phyloP scores from a whole-genome alignment of 2,113 vertebrate species.

The Sceloporus undulatus region DNA sequence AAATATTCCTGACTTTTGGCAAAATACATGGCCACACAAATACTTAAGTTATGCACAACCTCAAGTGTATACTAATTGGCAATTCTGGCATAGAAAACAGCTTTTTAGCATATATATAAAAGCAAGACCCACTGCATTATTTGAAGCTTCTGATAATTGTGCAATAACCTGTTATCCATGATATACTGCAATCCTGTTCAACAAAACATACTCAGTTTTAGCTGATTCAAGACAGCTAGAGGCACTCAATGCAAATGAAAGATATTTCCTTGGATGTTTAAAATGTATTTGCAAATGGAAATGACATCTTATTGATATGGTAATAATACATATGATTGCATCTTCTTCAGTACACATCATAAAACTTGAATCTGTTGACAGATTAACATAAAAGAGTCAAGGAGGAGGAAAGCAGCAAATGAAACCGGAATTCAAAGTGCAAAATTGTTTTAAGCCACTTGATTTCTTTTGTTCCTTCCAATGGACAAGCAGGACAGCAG shows the following conservation, averaged over 20 bases:
- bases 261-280: background rate
- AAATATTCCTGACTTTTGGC: background rate
- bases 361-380: slow-evolving; percentile 52
- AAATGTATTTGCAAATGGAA: background rate
- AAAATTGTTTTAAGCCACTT: slow-evolving; percentile 36
- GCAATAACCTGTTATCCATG: background rate
- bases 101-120: slow-evolving; percentile 1
- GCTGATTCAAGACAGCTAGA: background rate
- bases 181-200: no score
- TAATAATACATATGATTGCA: accelerated
- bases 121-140: background rate
- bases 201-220: background rate
- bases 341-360: background rate
- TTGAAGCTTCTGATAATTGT: background rate
- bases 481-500: slow-evolving; percentile 4
- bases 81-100: background rate
- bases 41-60: background rate
- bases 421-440: slow-evolving; percentile 53
- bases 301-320: background rate
- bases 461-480: slow-evolving; percentile 27
- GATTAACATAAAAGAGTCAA: slow-evolving; percentile 38
- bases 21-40: background rate
- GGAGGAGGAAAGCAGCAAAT: slow-evolving; percentile 7
- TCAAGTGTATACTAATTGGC: background rate
- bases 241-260: background rate